Evolutionary conservation across 1,140 invertebrate species (phyloP).

Genomic region (Cyclina sinensis): DNA sequence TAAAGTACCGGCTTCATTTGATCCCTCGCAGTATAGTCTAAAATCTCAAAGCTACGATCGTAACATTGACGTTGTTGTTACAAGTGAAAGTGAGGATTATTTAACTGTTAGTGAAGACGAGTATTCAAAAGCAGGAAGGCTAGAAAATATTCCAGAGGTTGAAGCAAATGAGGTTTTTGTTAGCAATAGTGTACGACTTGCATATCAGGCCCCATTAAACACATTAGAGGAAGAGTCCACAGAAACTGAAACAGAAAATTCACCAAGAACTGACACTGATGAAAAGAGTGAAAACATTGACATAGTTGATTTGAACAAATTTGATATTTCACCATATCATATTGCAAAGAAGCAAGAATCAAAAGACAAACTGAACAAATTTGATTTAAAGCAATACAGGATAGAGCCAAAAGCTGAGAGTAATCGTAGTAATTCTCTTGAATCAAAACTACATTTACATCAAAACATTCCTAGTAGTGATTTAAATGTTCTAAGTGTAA

Average conservation of each 20-base stretch:
- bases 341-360: conserved; percentile 4
- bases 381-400: conserved; percentile 4
- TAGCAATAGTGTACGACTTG: conserved; percentile 51
- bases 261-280: not conserved
- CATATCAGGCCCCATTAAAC: conserved; percentile 45
- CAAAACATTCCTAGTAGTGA: conserved; percentile 10
- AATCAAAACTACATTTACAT: not conserved
- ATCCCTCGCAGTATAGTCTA: conserved; percentile 59
- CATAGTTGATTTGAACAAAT: conserved; percentile 32
- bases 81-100: conserved; percentile 69
- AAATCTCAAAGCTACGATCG: conserved; percentile 65
- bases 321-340: conserved; percentile 42
- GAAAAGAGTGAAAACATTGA: not conserved
- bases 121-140: conserved; percentile 40
- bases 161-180: conserved; percentile 68
- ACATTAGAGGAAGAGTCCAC: conserved; percentile 37
- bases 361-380: conserved; percentile 4
- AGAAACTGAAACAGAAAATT: conserved; percentile 41
- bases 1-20: conserved; percentile 14
- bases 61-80: conserved; percentile 55
- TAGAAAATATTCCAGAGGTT: conserved; percentile 62
- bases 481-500: not conserved
- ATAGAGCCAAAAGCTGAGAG: not conserved
- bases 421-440: not conserved
- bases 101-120: conserved; percentile 67